phyloP scores from a whole-genome alignment of 2,888 invertebrate genomes.

The Lasioglossum oenotherae region DNA sequence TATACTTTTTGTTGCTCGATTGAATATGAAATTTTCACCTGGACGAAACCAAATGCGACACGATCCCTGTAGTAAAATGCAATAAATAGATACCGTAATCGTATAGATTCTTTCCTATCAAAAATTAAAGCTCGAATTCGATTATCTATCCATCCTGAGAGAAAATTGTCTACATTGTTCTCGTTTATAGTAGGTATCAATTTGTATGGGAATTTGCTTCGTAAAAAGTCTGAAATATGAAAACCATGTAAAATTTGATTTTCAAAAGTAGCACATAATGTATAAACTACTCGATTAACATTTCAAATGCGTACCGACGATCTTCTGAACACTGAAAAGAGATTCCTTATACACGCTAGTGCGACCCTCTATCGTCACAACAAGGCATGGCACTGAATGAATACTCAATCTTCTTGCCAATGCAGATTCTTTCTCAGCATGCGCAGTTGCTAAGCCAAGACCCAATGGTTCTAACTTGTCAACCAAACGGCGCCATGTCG shows the following conservation, averaged over 20 bases:
- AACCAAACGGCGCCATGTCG: slow-evolving; percentile 93
- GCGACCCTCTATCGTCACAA: slow-evolving; percentile 93
- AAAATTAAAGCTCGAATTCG: slow-evolving; percentile 95
- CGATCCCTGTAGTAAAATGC: slow-evolving; percentile 94
- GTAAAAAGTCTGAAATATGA: slow-evolving; percentile 90
- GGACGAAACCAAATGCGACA: slow-evolving; percentile 92
- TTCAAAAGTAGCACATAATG: neutral
- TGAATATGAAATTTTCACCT: slow-evolving; percentile 77
- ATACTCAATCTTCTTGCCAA: slow-evolving; percentile 92
- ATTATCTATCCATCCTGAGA: slow-evolving; percentile 96
- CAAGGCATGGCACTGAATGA: slow-evolving; percentile 92
- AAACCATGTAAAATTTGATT: neutral
- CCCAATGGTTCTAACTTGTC: slow-evolving; percentile 95
- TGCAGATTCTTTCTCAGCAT: slow-evolving; percentile 92
- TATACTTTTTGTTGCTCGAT: neutral
- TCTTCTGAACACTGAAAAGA: slow-evolving; percentile 91
- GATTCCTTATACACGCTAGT: slow-evolving; percentile 93
- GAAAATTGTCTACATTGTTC: slow-evolving; percentile 90
- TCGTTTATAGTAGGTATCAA: slow-evolving; percentile 90
- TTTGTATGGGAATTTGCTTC: slow-evolving; percentile 94
- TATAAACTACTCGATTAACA: neutral
- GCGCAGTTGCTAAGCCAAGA: slow-evolving; percentile 92
- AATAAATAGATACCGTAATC: slow-evolving; percentile 94
- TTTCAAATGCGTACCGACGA: slow-evolving; percentile 88
- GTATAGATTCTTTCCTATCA: slow-evolving; percentile 90